A percentile compares a stretch with the other conserved stretches of the same genome.
Evolutionary conservation across 2,888 invertebrate genomes (phyloP).

Genomic region (Drosophila lacicola): DNA sequence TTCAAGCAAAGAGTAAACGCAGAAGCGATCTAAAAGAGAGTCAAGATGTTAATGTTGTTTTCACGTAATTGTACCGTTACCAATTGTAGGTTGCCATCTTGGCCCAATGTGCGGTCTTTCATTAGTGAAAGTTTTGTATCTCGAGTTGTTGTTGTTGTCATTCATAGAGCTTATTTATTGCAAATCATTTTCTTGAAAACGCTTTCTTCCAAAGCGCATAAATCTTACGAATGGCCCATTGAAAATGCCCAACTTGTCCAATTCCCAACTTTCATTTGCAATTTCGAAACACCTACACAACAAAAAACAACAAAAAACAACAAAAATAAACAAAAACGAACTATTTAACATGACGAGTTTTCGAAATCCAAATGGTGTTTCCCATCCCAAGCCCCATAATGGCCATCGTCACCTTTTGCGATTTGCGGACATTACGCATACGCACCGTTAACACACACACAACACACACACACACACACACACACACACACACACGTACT

Average conservation of each 20-base stretch:
- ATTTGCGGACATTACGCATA: constrained; percentile 70
- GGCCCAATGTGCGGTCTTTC: constrained; percentile 29
- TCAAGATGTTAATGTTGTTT: constrained; percentile 45
- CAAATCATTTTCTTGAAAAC: constrained; percentile 60
- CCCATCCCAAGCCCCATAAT: constrained; percentile 8
- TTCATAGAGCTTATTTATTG: constrained; percentile 52
- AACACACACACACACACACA: not conserved
- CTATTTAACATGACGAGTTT: constrained; percentile 44
- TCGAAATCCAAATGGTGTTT: constrained; percentile 36
- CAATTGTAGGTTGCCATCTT: constrained; percentile 57
- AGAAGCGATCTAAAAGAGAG: constrained; percentile 2
- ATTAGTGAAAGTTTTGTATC: constrained; percentile 66
- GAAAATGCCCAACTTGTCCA: constrained; percentile 47
- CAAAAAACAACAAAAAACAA: not conserved
- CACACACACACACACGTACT: constrained; percentile 19
- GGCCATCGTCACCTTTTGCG: constrained; percentile 44
- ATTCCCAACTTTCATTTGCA: constrained; percentile 61
- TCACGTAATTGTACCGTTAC: constrained; percentile 55
- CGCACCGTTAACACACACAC: constrained; percentile 47
- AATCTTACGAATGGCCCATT: constrained; percentile 46
- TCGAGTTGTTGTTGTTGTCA: constrained; percentile 26
- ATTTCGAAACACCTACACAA: constrained; percentile 26
- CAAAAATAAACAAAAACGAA: constrained; percentile 2
- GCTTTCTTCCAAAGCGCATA: constrained; percentile 52
- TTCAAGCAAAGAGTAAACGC: constrained; percentile 8